Conservation (phyloP, 2,888 invertebrate genomes). For the Cacoxenus indagator region DNA sequence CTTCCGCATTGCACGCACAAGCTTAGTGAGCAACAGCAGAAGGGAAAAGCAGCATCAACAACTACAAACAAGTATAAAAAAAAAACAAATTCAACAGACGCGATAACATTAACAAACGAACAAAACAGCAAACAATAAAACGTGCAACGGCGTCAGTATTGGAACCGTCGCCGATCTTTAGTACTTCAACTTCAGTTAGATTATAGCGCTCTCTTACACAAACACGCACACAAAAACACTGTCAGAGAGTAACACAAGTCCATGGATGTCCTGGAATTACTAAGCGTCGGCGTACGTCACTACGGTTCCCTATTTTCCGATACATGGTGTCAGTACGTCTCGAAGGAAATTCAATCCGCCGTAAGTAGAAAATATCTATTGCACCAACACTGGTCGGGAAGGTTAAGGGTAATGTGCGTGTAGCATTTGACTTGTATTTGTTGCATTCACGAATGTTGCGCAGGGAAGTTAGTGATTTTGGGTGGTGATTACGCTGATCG, state of each 20-base stretch:
- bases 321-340: conserved; percentile 73
- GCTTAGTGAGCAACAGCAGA: background rate
- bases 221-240: background rate
- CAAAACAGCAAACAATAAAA: background rate
- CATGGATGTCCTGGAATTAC: conserved; percentile 53
- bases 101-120: background rate
- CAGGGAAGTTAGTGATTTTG: too few species aligned
- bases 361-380: conserved; percentile 70
- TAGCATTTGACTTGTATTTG: conserved; percentile 6
- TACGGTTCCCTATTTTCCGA: conserved; percentile 66
- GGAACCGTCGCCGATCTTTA: background rate
- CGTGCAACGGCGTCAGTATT: background rate
- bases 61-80: background rate
- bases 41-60: background rate
- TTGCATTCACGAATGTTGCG: conserved; percentile 6
- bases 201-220: background rate
- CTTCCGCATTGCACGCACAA: background rate
- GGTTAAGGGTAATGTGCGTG: background rate
- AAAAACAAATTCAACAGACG: too few species aligned
- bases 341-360: conserved; percentile 73
- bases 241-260: too few species aligned
- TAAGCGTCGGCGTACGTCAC: conserved; percentile 50
- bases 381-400: conserved; percentile 19
- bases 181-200: background rate
- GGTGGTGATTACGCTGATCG: too few species aligned